Evolutionary conservation across 2,888 invertebrate species (phyloP).

Genomic region (Rhogogaster chlorosoma): DNA sequence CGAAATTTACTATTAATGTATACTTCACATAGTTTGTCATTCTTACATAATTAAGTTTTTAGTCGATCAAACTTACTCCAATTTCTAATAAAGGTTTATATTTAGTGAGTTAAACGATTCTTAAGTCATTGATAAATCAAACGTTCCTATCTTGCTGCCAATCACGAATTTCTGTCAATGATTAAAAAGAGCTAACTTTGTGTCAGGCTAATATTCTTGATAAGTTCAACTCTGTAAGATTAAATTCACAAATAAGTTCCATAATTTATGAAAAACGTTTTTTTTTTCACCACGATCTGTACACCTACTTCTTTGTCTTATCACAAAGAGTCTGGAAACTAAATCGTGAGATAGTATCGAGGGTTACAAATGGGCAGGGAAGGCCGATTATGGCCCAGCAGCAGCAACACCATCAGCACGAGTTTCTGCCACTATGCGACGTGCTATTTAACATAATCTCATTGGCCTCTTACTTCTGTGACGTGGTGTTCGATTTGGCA

Average conservation of each 20-base stretch:
- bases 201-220: neutral
- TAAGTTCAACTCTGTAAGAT: neutral
- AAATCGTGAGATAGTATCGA: constrained; percentile 61
- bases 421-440: constrained; percentile 95
- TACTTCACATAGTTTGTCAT: neutral
- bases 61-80: neutral
- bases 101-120: neutral
- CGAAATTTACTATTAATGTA: neutral
- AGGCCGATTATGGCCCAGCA: constrained; percentile 77
- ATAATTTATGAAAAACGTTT: constrained; percentile 37
- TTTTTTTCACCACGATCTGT: neutral
- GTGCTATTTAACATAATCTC: constrained; percentile 95
- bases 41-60: neutral
- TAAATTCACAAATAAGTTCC: constrained; percentile 14
- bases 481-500: constrained; percentile 93
- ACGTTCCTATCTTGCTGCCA: neutral
- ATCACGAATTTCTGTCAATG: neutral
- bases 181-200: neutral
- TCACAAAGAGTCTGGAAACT: constrained; percentile 55
- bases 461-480: constrained; percentile 93
- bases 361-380: constrained; percentile 75
- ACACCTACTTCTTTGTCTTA: constrained; percentile 37
- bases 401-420: constrained; percentile 77
- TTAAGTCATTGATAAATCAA: neutral
- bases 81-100: neutral